phyloP scores from a whole-genome alignment of 2,888 invertebrate species.

The Neelides folsomi region DNA sequence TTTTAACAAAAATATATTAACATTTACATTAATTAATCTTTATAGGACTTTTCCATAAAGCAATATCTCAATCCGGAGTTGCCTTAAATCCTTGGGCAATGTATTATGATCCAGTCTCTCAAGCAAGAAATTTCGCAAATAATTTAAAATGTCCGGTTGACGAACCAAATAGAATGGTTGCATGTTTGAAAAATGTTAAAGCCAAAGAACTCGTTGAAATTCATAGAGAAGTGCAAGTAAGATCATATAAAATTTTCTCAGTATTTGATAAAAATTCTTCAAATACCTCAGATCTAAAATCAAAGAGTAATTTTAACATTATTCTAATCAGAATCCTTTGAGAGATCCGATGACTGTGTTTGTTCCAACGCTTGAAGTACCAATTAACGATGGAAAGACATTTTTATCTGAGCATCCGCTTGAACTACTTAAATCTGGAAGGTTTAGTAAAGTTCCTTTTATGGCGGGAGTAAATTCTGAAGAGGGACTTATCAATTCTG shows the following conservation, averaged over 20 bases:
- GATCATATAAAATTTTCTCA: too few species aligned
- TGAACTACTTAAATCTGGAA: conserved; percentile 15
- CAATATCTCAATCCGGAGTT: conserved; percentile 20
- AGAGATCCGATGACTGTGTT: conserved; percentile 15
- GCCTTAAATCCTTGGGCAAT: conserved; percentile 17
- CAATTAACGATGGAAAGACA: conserved; percentile 14
- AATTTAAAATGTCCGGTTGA: conserved; percentile 20
- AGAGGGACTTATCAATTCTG: conserved; percentile 17
- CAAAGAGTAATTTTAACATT: too few species aligned
- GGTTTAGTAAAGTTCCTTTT: conserved; percentile 18
- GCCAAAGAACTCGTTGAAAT: too few species aligned
- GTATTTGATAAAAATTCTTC: too few species aligned
- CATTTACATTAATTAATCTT: background rate
- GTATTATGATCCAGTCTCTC: conserved; percentile 13
- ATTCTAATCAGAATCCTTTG: conserved; percentile 8
- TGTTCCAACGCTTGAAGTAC: conserved; percentile 23
- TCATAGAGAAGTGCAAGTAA: too few species aligned
- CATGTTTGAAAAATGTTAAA: conserved; percentile 17
- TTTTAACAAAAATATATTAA: background rate
- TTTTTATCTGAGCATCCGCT: conserved; percentile 24
- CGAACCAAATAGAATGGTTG: conserved; percentile 19
- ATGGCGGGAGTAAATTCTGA: conserved; percentile 22
- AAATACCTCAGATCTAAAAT: too few species aligned
- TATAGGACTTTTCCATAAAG: conserved; percentile 11
- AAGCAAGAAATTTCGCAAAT: conserved; percentile 21